These are phyloP conservation scores for Lanistes nyassanus DNA, from an alignment of 1,140 invertebrate genomes.

Conservation along the genomic window DNA sequence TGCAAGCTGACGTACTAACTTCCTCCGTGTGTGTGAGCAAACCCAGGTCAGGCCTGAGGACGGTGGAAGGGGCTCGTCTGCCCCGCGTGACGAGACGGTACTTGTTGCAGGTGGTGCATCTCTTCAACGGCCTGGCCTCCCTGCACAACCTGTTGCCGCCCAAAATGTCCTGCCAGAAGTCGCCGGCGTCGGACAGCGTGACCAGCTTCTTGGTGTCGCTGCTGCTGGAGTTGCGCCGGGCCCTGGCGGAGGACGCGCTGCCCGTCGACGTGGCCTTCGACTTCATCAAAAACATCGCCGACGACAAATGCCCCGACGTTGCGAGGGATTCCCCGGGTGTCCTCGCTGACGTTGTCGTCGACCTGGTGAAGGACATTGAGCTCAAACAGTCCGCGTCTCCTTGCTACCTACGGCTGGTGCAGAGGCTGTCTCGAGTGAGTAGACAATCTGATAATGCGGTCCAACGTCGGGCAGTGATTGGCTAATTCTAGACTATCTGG, in stretches of 20 bases:
- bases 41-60: no score
- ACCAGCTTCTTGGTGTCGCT: neutral
- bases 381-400: neutral
- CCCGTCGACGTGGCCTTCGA: neutral
- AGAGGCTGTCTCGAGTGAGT: neutral
- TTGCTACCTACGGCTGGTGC: neutral
- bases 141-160: no score
- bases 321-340: neutral
- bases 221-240: neutral
- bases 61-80: no score
- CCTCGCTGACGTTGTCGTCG: neutral
- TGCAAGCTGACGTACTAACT: neutral
- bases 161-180: no score
- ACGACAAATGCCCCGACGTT: neutral
- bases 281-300: neutral
- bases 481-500: no score
- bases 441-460: no score
- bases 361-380: conserved; percentile 9
- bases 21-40: neutral
- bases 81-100: no score
- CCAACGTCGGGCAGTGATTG: no score
- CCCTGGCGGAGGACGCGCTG: neutral
- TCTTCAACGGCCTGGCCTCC: no score
- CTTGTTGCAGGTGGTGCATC: no score
- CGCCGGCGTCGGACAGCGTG: neutral